Base-by-base conservation (phyloP, 1,140 invertebrate genomes). In the Ips typographus region DNA sequence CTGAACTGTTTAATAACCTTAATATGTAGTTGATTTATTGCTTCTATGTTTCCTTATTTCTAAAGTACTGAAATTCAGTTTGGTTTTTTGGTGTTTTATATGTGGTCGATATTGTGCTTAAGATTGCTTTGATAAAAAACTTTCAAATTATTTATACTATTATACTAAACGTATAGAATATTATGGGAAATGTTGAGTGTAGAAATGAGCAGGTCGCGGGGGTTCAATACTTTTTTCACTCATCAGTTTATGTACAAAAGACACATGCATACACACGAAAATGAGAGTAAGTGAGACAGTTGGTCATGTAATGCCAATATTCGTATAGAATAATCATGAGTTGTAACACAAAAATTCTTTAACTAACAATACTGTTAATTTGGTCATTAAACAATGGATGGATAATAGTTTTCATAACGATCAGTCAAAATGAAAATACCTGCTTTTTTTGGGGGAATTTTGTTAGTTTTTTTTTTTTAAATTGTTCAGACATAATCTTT, bases 101-200 rank as follows among this genome's bases (percentile, higher is more conserved):
- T 7, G 40, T 40, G 8, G 38, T 58, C 37, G 38, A 40, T 65
- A 65, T 65, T 65, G 62, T 65, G 62, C 52, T 56, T 58, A 22
- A 58, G 3, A 40, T 40, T 58, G 4, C 40, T 53, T 55, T 56
- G 37, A 43, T 42, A 43, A 2, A 55, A 40, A 2, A 38, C 56
- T 55, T 43, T 6, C 44, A 65, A 38, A 4, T 55, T 36, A 36
- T 42, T 44, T 44, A 40, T 60, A 44, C 41, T 42, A 42, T 8
- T 37, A 44, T 36, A 39, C 40, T 47, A 37, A 57, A 44, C 38
- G 56, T 43, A 44, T 39, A 65, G 42, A 65, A 57, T 57, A 47
- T 57, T 40, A 40, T 8, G 38, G 36, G 22, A 22, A 22, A 22
- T 22, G 22, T 22, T 22, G 22, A 22, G 22, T 22, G 22, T 22